Evolutionary conservation across 2,113 vertebrate species (phyloP).

Genomic region (Pygoscelis antarcticus): DNA sequence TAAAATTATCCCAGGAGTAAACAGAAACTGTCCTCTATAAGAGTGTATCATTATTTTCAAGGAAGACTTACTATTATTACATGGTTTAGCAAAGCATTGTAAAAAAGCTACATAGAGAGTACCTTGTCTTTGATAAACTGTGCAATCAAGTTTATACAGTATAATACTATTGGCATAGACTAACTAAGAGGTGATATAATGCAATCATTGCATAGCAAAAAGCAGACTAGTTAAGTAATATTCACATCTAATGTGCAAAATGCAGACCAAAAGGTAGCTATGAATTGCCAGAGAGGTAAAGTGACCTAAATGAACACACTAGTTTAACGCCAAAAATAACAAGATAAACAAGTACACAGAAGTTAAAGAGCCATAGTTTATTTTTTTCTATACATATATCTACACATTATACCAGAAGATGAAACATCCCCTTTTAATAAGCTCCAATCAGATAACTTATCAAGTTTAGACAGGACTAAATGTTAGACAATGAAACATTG

Average conservation of each 20-base stretch:
- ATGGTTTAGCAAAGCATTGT: conserved; percentile 86
- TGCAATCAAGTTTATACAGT: conserved; percentile 86
- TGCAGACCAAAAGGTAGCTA: conserved; percentile 90
- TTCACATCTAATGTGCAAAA: conserved; percentile 95
- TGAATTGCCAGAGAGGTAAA: conserved; percentile 70
- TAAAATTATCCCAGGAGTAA: conserved; percentile 80
- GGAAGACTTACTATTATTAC: conserved; percentile 85
- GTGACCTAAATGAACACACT: conserved; percentile 74
- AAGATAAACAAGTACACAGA: conserved; percentile 80
- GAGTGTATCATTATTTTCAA: conserved; percentile 84
- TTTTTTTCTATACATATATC: conserved; percentile 84
- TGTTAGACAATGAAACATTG: conserved; percentile 73
- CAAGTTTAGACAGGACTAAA: conserved; percentile 74
- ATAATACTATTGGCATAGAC: conserved; percentile 79
- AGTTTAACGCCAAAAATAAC: conserved; percentile 79
- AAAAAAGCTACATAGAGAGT: conserved; percentile 85
- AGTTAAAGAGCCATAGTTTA: conserved; percentile 79
- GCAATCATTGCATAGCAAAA: conserved; percentile 97
- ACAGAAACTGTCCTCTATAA: conserved; percentile 83
- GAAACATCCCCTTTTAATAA: conserved; percentile 70
- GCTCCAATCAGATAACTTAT: conserved; percentile 65
- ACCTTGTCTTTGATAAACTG: conserved; percentile 84
- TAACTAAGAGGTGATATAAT: conserved; percentile 86
- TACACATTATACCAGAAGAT: conserved; percentile 77
- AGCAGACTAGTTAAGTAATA: conserved; percentile 92